These are phyloP conservation scores for Cremastinae sp. DNA, from an alignment of 2,888 invertebrate species.

Conservation along the genomic window DNA sequence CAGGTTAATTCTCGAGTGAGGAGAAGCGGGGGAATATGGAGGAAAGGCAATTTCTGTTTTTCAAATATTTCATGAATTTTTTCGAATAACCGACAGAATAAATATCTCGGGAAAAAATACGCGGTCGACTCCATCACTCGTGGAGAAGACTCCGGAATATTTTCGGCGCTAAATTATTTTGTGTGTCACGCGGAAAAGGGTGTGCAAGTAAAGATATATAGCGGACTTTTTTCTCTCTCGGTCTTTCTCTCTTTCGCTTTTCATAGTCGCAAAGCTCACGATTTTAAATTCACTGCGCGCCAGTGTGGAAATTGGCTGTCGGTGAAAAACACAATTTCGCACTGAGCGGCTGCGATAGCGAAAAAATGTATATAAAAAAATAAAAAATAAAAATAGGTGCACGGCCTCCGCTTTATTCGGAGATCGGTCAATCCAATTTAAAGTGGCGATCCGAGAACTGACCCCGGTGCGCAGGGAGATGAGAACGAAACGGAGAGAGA, in stretches of 20 bases:
- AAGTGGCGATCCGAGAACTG: constrained; percentile 67
- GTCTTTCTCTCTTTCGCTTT: constrained; percentile 9
- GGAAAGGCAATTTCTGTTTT: constrained; percentile 34
- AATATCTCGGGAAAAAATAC: constrained; percentile 73
- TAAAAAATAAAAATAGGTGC: neutral
- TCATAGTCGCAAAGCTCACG: constrained; percentile 62
- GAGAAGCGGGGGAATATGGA: neutral
- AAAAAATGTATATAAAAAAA: constrained; percentile 11
- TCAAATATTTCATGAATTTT: constrained; percentile 45
- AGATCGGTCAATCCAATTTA: constrained; percentile 72
- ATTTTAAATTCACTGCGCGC: constrained; percentile 74
- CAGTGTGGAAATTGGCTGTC: constrained; percentile 74
- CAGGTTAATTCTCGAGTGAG: constrained; percentile 5
- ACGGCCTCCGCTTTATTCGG: constrained; percentile 52
- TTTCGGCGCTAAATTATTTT: constrained; percentile 76
- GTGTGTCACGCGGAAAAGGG: constrained; percentile 64
- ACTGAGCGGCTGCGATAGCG: constrained; percentile 54
- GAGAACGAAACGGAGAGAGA: constrained; percentile 15
- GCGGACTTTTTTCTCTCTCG: neutral
- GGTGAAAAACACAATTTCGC: constrained; percentile 76
- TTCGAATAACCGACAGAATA: constrained; percentile 64
- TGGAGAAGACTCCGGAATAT: constrained; percentile 65
- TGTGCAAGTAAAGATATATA: constrained; percentile 45
- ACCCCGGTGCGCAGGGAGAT: constrained; percentile 36
- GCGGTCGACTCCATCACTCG: constrained; percentile 66